Conservation (phyloP, 2,113 vertebrate species). For the Eleginops maclovinus region DNA sequence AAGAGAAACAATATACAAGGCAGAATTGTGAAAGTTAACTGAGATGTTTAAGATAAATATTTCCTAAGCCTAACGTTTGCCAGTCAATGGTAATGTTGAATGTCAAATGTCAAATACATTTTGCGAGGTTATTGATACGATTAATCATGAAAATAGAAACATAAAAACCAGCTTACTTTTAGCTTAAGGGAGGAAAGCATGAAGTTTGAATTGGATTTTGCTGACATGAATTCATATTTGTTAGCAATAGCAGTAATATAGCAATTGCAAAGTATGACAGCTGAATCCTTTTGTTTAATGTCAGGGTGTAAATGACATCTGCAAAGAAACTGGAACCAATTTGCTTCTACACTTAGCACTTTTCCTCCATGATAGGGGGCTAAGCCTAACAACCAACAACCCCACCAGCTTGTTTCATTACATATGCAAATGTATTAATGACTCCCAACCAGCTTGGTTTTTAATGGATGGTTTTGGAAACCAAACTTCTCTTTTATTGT, state of each 20-base stretch:
- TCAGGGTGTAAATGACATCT: constrained; percentile 12
- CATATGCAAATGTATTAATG: neutral
- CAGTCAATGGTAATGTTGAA: constrained; percentile 53
- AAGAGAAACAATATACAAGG: neutral
- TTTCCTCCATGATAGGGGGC: neutral
- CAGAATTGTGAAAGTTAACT: constrained; percentile 18
- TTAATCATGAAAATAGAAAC: constrained; percentile 26
- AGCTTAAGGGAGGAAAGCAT: neutral
- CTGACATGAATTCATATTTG: neutral
- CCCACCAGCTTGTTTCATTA: neutral
- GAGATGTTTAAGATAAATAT: constrained; percentile 44
- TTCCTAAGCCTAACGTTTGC: constrained; percentile 47
- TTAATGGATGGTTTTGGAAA: neutral
- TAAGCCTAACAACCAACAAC: neutral
- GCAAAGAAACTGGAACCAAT: constrained; percentile 2
- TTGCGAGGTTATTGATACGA: constrained; percentile 4
- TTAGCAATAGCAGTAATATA: neutral
- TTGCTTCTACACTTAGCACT: neutral
- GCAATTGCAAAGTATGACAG: neutral
- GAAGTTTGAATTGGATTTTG: constrained; percentile 3
- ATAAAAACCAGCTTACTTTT: neutral
- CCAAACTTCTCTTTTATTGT: neutral
- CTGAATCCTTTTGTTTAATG: neutral
- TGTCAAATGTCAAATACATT: constrained; percentile 50
- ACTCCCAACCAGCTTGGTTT: constrained; percentile 1